A percentile compares a stretch with the other conserved stretches of the same genome.
Evolutionary conservation across 2,888 invertebrate genomes (phyloP).

Genomic region (Capitulum mitella): DNA sequence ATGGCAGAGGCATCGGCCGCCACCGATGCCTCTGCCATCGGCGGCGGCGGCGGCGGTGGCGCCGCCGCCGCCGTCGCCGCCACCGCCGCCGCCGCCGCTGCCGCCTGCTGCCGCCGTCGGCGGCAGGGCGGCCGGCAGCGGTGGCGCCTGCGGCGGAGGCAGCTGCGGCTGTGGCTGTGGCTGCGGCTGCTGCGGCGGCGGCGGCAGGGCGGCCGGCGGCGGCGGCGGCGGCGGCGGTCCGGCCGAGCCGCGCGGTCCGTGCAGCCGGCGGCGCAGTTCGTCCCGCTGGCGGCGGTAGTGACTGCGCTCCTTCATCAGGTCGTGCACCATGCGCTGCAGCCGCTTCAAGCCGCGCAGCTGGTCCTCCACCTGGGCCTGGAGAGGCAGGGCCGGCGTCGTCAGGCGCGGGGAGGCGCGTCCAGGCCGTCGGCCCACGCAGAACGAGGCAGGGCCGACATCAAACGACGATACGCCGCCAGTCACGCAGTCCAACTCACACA

Average conservation of each 20-base stretch:
- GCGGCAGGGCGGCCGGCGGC: neutral
- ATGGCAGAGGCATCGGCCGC: no score
- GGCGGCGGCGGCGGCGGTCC: neutral
- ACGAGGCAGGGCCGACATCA: no score
- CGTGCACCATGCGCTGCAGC: conserved; percentile 20
- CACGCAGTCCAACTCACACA: no score
- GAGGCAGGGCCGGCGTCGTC: no score
- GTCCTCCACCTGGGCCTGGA: conserved; percentile 22
- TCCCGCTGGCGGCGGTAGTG: conserved; percentile 11
- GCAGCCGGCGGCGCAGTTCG: conserved; percentile 1
- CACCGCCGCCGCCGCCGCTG: neutral
- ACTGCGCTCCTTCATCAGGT: conserved; percentile 16
- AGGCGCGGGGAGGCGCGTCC: no score
- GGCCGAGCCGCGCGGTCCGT: neutral
- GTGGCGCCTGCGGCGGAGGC: neutral
- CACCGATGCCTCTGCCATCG: no score
- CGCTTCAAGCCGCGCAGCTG: conserved; percentile 9
- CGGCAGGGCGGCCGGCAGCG: neutral
- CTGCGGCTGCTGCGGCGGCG: neutral
- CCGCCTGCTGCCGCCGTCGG: neutral
- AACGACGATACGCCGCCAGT: no score
- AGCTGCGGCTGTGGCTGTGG: neutral
- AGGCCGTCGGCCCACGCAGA: no score
- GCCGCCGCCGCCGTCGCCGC: no score
- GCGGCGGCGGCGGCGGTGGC: no score